Conservation (phyloP, 2,888 invertebrate genomes). For the Miltochrista miniata region DNA sequence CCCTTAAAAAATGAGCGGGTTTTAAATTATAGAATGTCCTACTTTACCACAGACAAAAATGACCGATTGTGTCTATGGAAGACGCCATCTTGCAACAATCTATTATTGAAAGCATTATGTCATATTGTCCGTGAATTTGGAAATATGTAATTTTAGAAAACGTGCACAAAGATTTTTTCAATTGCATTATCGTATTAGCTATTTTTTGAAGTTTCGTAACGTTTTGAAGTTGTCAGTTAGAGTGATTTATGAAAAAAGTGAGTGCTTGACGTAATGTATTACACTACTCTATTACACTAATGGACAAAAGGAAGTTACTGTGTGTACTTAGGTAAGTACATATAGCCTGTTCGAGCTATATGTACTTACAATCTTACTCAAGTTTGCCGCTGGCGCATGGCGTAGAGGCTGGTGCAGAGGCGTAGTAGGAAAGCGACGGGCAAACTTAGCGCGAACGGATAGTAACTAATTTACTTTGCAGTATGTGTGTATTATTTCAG, state of each 20-base stretch:
- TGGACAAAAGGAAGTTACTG: not conserved
- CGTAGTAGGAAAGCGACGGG: too few relatives aligned
- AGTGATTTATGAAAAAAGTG: slow-evolving; percentile 1
- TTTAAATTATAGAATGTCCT: slow-evolving; percentile 70
- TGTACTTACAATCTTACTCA: too few relatives aligned
- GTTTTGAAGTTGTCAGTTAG: not conserved
- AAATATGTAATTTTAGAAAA: slow-evolving; percentile 27
- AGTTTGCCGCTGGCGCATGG: too few relatives aligned
- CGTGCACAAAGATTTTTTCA: slow-evolving; percentile 15
- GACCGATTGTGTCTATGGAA: slow-evolving; percentile 36
- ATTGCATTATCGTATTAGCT: slow-evolving; percentile 7
- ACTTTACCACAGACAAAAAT: slow-evolving; percentile 62
- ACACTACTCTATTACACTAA: slow-evolving; percentile 2
- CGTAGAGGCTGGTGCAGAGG: too few relatives aligned
- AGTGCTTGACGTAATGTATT: not conserved
- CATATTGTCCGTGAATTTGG: slow-evolving; percentile 29
- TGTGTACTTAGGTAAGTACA: too few relatives aligned
- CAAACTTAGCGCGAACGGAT: too few relatives aligned
- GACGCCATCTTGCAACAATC: slow-evolving; percentile 26
- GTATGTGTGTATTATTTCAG: not conserved
- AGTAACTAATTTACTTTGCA: too few relatives aligned
- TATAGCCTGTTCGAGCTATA: too few relatives aligned
- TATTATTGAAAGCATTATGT: slow-evolving; percentile 31
- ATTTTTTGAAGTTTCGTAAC: slow-evolving; percentile 5
- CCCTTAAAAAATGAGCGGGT: slow-evolving; percentile 61